Conservation (phyloP, 1,140 invertebrate species). For the Pseudoatta argentina region DNA sequence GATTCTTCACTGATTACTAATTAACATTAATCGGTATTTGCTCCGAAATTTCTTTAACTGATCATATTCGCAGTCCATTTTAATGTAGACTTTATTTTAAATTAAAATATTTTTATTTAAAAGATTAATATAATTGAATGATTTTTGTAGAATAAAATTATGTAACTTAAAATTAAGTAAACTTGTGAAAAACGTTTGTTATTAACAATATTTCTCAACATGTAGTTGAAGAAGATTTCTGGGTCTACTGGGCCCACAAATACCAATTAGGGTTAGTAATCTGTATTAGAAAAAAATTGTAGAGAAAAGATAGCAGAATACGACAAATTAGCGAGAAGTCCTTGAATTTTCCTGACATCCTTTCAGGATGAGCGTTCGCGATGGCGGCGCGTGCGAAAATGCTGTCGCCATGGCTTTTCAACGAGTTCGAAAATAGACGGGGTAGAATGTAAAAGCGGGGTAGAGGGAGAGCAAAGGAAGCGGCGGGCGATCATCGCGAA, state of each 20-base stretch:
- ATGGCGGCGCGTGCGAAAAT: conserved; percentile 25
- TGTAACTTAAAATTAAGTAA: too few species aligned
- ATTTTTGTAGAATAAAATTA: too few species aligned
- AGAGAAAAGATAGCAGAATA: background rate
- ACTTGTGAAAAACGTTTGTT: too few species aligned
- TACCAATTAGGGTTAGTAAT: background rate
- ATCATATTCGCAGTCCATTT: too few species aligned
- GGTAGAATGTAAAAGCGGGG: conserved; percentile 28
- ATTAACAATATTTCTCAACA: too few species aligned
- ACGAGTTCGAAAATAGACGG: conserved; percentile 60
- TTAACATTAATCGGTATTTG: too few species aligned
- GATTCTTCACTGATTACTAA: background rate
- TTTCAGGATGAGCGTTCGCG: conserved; percentile 29
- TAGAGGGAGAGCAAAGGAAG: conserved; percentile 5
- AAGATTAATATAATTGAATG: too few species aligned
- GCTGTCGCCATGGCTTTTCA: conserved; percentile 37
- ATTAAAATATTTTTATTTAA: too few species aligned
- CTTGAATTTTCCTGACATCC: background rate
- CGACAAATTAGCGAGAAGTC: background rate
- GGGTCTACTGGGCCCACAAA: too few species aligned
- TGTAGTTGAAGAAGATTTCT: too few species aligned
- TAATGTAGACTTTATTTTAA: too few species aligned
- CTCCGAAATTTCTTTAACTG: too few species aligned
- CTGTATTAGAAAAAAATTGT: background rate
- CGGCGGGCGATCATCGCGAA: conserved; percentile 58